Percentiles rank a stretch among this genome's conserved stretches.
Evolutionary conservation across 35 echinoderm and acorn worm genomes (phyloP).

Genomic region (Patiria miniata): DNA sequence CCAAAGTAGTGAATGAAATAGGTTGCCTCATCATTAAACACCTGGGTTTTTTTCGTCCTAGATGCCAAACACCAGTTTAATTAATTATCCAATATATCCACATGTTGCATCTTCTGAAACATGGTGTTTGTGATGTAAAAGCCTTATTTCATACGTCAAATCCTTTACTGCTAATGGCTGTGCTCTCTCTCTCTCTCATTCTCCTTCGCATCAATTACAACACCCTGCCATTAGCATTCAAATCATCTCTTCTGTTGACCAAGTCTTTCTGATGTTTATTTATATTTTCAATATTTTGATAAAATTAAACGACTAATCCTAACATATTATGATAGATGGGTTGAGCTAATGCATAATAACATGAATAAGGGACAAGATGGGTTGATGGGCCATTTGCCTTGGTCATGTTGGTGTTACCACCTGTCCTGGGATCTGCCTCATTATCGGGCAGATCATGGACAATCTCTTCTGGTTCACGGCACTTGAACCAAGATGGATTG

Average conservation of each 20-base stretch:
- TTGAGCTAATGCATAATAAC: neutral
- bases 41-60: too few species aligned
- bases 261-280: neutral
- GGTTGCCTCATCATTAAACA: too few species aligned
- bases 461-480: neutral
- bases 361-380: neutral
- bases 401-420: neutral
- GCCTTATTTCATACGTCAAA: neutral
- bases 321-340: neutral
- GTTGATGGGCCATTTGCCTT: slow-evolving; percentile 1
- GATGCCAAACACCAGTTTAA: too few species aligned
- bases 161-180: neutral
- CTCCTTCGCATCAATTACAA: neutral
- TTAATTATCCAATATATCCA: too few species aligned
- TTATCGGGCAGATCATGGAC: neutral
- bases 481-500: neutral
- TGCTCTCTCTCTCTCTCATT: neutral
- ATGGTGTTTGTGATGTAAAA: too few species aligned
- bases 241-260: neutral
- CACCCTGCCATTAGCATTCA: neutral
- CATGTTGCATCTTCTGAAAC: too few species aligned
- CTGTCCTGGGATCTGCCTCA: neutral
- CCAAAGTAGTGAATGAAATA: too few species aligned
- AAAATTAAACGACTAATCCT: neutral
- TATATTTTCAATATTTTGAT: neutral